These are phyloP conservation scores for Lagenorhynchus albirostris DNA, from an alignment of 2,113 vertebrate genomes.

Conservation along the genomic window DNA sequence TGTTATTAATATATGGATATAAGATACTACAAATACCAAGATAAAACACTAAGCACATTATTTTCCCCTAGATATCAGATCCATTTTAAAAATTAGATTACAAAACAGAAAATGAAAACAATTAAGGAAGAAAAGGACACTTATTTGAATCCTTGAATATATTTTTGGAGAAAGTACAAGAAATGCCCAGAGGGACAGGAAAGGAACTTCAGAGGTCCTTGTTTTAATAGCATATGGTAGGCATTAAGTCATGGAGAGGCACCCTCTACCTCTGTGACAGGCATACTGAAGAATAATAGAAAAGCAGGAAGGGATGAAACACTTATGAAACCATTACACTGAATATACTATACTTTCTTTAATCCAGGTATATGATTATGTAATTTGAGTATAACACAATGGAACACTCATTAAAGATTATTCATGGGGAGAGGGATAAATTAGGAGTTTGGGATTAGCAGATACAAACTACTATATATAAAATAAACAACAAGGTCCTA, in stretches of 20 bases:
- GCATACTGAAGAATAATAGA: background rate
- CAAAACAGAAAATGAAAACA: background rate
- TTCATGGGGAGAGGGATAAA: background rate
- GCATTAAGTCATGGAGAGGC: too few relatives aligned
- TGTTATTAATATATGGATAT: background rate
- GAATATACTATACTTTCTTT: background rate
- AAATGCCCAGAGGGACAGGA: background rate
- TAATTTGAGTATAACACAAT: background rate
- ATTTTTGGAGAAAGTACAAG: background rate
- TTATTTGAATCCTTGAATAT: background rate
- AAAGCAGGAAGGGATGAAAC: background rate
- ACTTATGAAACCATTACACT: background rate
- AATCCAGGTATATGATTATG: too few relatives aligned
- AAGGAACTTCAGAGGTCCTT: background rate
- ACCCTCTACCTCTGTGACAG: background rate
- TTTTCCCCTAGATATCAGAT: background rate
- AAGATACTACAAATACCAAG: background rate
- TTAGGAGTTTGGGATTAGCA: background rate
- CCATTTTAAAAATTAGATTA: background rate
- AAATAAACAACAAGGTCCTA: background rate
- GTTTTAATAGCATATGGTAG: background rate
- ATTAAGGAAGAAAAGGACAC: background rate
- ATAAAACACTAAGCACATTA: background rate
- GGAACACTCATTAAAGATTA: background rate
- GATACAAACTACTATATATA: background rate